Evolutionary conservation across 2,797 vertebrate species (phyloP).

Genomic region (Sarcoramphus papa): DNA sequence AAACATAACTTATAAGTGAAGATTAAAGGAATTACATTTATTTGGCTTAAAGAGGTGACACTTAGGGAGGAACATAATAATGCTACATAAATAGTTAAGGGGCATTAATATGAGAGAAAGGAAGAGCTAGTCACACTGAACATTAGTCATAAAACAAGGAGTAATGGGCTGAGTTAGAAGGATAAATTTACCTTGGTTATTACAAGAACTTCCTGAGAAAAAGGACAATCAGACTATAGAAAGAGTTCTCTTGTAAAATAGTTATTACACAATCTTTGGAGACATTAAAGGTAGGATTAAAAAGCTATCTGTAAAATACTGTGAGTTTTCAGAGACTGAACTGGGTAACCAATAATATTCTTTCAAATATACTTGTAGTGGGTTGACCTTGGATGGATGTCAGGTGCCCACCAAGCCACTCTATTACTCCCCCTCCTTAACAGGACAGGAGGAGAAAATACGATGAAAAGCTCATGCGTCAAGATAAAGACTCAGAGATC

Average conservation of each 20-base stretch:
- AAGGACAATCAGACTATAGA: not conserved
- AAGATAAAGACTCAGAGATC: not conserved
- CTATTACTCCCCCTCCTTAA: not conserved
- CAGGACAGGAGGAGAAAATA: not conserved
- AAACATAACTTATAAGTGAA: not conserved
- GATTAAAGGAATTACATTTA: not conserved
- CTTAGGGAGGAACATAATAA: not conserved
- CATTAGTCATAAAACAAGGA: not conserved
- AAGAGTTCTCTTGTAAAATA: not conserved
- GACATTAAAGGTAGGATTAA: not conserved
- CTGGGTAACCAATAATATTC: not conserved
- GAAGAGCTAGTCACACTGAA: not conserved
- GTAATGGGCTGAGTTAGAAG: not conserved
- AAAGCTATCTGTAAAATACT: not conserved
- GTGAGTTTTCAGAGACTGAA: not conserved
- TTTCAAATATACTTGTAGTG: not conserved
- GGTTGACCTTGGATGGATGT: not conserved
- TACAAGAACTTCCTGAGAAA: not conserved
- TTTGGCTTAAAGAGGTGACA: not conserved
- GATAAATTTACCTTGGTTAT: not conserved
- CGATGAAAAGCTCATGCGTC: accelerated
- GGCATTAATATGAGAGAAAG: not conserved
- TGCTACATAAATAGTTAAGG: not conserved
- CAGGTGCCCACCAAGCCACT: not conserved
- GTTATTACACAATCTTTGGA: not conserved